phyloP scores from a whole-genome alignment of 1,140 invertebrate genomes.

The Drosophila tristis region DNA sequence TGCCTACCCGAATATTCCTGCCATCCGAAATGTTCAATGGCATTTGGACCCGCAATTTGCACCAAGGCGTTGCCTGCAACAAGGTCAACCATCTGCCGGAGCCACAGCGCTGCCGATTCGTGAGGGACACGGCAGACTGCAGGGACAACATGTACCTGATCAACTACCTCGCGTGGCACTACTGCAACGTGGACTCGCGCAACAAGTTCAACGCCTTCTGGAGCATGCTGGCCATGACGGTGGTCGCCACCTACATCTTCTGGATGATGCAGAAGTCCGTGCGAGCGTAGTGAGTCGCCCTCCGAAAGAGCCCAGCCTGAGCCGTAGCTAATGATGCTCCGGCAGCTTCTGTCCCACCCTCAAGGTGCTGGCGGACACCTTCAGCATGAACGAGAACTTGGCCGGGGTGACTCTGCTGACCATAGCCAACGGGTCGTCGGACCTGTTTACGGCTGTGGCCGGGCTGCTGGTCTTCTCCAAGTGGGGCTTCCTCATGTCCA shows the following conservation, averaged over 20 bases:
- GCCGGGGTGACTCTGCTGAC: slow-evolving; percentile 92
- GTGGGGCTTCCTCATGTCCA: background rate
- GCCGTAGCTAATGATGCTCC: background rate
- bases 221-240: slow-evolving; percentile 9
- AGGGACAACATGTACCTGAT: slow-evolving; percentile 1
- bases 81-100: slow-evolving; percentile 1
- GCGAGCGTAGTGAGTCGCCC: slow-evolving; percentile 26
- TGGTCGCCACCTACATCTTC: slow-evolving; percentile 12
- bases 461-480: background rate
- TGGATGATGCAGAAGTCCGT: slow-evolving; percentile 40
- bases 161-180: slow-evolving; percentile 33
- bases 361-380: slow-evolving; percentile 87
- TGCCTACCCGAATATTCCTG: too few species aligned
- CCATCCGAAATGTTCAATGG: too few species aligned
- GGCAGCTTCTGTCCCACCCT: slow-evolving; percentile 89
- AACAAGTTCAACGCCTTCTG: slow-evolving; percentile 34
- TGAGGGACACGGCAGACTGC: slow-evolving; percentile 2
- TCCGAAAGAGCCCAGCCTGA: too few species aligned
- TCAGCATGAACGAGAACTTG: slow-evolving; percentile 89
- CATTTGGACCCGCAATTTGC: too few species aligned
- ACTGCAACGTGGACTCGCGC: slow-evolving; percentile 15
- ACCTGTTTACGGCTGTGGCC: slow-evolving; percentile 87
- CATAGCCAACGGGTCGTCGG: slow-evolving; percentile 92
- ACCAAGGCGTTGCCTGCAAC: background rate
- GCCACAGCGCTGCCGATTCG: slow-evolving; percentile 3